phyloP scores from a whole-genome alignment of 2,113 vertebrate genomes.

The Psephotus haematonotus region DNA sequence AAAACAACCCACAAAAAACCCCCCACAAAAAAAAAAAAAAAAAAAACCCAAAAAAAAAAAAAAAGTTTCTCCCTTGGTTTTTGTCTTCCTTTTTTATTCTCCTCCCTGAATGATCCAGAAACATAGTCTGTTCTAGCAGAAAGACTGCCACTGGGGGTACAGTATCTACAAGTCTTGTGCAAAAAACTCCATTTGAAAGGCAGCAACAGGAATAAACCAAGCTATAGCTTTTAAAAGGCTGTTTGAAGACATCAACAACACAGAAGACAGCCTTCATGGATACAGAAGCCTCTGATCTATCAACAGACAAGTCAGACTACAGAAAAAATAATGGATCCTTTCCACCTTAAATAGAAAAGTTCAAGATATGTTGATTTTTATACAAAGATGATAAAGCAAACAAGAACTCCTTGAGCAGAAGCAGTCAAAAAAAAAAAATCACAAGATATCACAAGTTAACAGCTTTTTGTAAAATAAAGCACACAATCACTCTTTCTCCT shows the following conservation, averaged over 20 bases:
- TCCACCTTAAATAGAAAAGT: not conserved
- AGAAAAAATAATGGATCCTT: not conserved
- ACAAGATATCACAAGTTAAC: not conserved
- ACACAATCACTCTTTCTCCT: not conserved
- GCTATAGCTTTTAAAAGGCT: not conserved
- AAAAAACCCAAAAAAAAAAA: not conserved
- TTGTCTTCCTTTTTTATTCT: not conserved
- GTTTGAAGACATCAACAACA: not conserved
- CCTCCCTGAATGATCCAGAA: not conserved
- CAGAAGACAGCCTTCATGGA: not conserved
- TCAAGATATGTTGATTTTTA: not conserved
- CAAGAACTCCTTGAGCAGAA: not conserved
- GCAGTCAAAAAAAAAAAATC: not conserved
- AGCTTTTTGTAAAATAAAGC: not conserved
- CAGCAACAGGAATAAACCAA: not conserved
- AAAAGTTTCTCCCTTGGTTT: not conserved
- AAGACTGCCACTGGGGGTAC: not conserved
- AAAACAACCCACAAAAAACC: too few species aligned
- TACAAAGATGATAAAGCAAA: not conserved
- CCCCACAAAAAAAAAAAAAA: not conserved
- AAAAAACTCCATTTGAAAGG: not conserved
- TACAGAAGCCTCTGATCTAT: not conserved
- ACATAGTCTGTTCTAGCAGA: not conserved
- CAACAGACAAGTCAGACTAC: not conserved
- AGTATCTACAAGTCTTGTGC: not conserved